Evolutionary conservation across 1,140 invertebrate species (phyloP).

Genomic region (Diploscapter pachys): DNA sequence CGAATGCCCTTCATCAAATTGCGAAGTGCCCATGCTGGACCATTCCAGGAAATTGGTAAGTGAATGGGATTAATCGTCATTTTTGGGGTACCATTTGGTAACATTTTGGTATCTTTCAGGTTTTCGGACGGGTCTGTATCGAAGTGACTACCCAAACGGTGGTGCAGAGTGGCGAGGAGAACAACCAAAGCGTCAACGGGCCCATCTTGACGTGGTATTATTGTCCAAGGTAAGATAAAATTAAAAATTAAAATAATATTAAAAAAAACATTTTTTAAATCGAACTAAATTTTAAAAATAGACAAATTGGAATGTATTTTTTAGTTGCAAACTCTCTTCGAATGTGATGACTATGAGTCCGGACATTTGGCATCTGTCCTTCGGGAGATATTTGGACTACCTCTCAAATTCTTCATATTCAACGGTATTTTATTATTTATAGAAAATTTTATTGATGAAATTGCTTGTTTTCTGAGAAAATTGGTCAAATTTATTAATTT

Average conservation of each 20-base stretch:
- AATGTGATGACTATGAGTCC: conserved; percentile 25
- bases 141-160: conserved; percentile 66
- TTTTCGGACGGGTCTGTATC: conserved; percentile 73
- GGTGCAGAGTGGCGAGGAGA: conserved; percentile 7
- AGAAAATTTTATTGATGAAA: not conserved
- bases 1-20: conserved; percentile 73
- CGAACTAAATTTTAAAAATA: not conserved
- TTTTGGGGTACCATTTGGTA: too few species aligned
- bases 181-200: conserved; percentile 16
- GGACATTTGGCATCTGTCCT: conserved; percentile 49
- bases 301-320: conserved; percentile 14
- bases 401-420: conserved; percentile 48
- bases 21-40: conserved; percentile 78
- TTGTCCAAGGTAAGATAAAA: conserved; percentile 39
- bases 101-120: too few species aligned
- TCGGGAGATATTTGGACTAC: conserved; percentile 57
- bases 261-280: not conserved
- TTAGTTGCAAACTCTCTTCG: conserved; percentile 45
- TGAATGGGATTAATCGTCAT: too few species aligned
- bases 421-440: conserved; percentile 1
- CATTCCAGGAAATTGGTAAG: conserved; percentile 76
- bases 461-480: too few species aligned
- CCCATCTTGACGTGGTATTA: conserved; percentile 47
- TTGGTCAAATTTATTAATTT: too few species aligned
- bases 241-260: too few species aligned